phyloP scores from a whole-genome alignment of 2,888 invertebrate genomes.

The Habrosyne pyritoides region DNA sequence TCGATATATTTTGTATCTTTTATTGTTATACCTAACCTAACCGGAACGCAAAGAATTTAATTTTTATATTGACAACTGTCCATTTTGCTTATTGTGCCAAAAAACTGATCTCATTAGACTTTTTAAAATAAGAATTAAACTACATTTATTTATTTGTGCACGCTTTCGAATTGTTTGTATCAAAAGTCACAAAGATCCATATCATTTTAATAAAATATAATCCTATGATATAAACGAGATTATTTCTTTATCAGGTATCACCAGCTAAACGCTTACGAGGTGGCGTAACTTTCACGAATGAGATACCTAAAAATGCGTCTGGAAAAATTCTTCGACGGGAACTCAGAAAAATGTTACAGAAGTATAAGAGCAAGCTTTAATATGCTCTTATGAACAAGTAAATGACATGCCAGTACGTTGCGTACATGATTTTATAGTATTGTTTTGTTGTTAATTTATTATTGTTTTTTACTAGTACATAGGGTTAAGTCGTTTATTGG shows the following conservation, averaged over 20 bases:
- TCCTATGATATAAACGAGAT: constrained; percentile 3
- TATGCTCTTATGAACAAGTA: constrained; percentile 3
- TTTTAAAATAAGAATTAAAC: too few relatives aligned
- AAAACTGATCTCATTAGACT: too few relatives aligned
- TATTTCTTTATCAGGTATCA: constrained; percentile 80
- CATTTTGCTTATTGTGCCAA: too few relatives aligned
- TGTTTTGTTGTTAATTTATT: background rate
- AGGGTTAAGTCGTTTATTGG: background rate
- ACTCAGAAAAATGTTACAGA: constrained; percentile 69
- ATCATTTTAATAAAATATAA: background rate
- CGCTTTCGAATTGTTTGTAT: background rate
- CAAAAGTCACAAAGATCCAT: background rate
- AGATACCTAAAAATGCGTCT: constrained; percentile 89
- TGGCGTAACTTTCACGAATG: constrained; percentile 88
- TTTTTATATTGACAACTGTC: too few relatives aligned
- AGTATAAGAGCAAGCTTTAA: constrained; percentile 69
- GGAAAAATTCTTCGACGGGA: constrained; percentile 90
- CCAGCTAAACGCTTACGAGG: constrained; percentile 89
- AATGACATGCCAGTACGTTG: constrained; percentile 12
- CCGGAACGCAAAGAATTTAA: too few relatives aligned
- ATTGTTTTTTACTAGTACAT: background rate
- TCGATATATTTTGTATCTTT: too few relatives aligned
- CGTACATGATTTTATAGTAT: background rate
- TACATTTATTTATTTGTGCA: too few relatives aligned
- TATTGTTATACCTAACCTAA: too few relatives aligned